Conservation (phyloP, 2,113 vertebrate genomes). For the Dromas ardeola region DNA sequence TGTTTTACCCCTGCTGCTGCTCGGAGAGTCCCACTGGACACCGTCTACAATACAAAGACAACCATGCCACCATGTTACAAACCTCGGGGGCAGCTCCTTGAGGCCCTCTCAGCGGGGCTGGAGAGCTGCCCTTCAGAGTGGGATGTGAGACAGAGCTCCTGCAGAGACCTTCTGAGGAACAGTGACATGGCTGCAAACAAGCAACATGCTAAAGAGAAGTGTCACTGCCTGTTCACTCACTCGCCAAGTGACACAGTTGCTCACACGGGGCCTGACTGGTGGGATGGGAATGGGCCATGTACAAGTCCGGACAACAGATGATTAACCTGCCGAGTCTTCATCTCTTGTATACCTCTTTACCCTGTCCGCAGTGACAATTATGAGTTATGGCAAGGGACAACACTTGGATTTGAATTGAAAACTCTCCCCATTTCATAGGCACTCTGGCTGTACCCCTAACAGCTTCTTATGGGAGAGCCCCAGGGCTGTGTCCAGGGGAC, state of each 20-base stretch:
- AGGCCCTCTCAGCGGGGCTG: not conserved
- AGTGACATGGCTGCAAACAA: not conserved
- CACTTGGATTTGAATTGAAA: not conserved
- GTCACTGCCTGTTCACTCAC: not conserved
- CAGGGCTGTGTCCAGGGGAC: not conserved
- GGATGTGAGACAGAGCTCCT: not conserved
- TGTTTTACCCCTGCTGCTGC: not conserved
- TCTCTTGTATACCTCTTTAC: not conserved
- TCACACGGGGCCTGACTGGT: not conserved
- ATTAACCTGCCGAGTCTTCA: not conserved
- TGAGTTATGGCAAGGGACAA: not conserved
- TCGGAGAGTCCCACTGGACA: not conserved
- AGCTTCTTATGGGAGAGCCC: not conserved
- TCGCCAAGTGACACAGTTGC: accelerated
- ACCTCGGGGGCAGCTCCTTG: not conserved
- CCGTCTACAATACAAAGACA: not conserved
- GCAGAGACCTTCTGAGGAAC: not conserved
- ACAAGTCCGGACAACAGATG: not conserved
- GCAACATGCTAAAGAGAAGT: not conserved
- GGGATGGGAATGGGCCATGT: not conserved
- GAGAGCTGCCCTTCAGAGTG: not conserved
- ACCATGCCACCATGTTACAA: accelerated
- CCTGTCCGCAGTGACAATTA: not conserved
- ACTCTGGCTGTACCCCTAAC: not conserved
- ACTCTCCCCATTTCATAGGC: not conserved